Percentiles rank a stretch among this genome's conserved stretches.
These are phyloP conservation scores for Pemphredon lugubris DNA, from an alignment of 2,888 invertebrate species.

Conservation along the genomic window DNA sequence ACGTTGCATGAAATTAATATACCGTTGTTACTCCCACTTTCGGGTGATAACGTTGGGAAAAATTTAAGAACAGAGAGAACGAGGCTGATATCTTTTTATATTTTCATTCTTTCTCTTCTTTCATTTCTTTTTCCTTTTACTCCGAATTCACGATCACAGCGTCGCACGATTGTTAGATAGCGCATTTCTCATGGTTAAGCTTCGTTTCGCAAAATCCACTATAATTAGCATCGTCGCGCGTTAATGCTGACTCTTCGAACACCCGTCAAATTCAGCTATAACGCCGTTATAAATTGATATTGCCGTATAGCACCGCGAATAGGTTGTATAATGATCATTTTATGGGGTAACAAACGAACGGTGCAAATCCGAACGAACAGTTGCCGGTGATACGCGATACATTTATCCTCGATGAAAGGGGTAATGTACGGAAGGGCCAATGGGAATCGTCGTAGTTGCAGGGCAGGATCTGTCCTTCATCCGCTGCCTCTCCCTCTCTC, in stretches of 20 bases:
- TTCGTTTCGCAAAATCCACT: too few species aligned
- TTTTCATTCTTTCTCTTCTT: too few species aligned
- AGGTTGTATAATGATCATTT: slow-evolving; percentile 16
- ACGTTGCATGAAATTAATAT: too few species aligned
- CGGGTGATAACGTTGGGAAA: too few species aligned
- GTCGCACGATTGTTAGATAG: too few species aligned
- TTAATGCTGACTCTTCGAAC: slow-evolving; percentile 17
- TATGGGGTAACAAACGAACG: not conserved
- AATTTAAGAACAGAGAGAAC: too few species aligned
- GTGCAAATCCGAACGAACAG: slow-evolving; percentile 48
- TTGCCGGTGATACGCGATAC: slow-evolving; percentile 56
- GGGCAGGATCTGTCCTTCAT: slow-evolving; percentile 48
- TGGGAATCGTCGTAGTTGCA: slow-evolving; percentile 49
- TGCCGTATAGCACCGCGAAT: slow-evolving; percentile 41
- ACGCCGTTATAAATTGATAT: slow-evolving; percentile 51
- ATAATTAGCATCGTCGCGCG: slow-evolving; percentile 31
- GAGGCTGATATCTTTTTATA: too few species aligned
- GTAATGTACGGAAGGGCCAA: slow-evolving; percentile 33
- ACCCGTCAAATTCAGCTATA: slow-evolving; percentile 34
- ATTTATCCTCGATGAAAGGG: slow-evolving; percentile 48
- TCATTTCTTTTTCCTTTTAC: too few species aligned
- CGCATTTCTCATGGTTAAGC: too few species aligned
- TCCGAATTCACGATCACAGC: too few species aligned
- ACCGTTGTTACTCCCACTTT: too few species aligned
- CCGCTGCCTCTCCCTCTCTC: slow-evolving; percentile 4